Evolutionary conservation across 2,888 invertebrate species (phyloP).

Genomic region (Parthenolecanium corni): DNA sequence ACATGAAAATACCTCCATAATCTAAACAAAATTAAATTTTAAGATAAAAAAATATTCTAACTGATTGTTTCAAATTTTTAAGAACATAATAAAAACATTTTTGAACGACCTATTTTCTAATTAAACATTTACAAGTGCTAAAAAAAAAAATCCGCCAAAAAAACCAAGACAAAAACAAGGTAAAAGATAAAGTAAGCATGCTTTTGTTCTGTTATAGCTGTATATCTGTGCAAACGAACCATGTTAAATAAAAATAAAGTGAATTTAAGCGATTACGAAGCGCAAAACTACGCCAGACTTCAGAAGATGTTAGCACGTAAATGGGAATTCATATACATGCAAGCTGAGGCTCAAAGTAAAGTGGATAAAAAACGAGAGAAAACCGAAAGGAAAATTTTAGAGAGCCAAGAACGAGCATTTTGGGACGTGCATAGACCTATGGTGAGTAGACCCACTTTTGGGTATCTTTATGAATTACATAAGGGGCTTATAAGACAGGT

Average conservation of each 20-base stretch:
- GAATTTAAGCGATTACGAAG: conserved; percentile 96
- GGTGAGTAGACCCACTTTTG: conserved; percentile 47
- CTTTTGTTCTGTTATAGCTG: conserved; percentile 52
- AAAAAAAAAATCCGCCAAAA: no score
- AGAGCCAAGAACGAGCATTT: conserved; percentile 97
- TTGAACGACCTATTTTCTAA: no score
- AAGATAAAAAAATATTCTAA: no score
- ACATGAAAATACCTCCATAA: no score
- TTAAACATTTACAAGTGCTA: no score
- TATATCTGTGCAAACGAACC: conserved; percentile 96
- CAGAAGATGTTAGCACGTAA: conserved; percentile 99
- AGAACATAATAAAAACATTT: no score
- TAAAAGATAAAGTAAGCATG: background rate
- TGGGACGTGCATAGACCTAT: conserved; percentile 99
- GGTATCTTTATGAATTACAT: no score
- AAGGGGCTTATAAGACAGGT: no score
- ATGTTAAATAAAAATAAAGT: conserved; percentile 99
- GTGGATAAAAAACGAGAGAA: conserved; percentile 99
- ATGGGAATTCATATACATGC: conserved; percentile 99
- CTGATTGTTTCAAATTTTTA: no score
- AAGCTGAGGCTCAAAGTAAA: conserved; percentile 82
- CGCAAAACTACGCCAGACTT: conserved; percentile 88
- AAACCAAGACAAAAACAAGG: background rate
- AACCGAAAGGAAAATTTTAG: conserved; percentile 90
- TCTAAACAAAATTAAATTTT: no score